Conservation (phyloP, 2,888 invertebrate species). For the Fabriciana adippe region DNA sequence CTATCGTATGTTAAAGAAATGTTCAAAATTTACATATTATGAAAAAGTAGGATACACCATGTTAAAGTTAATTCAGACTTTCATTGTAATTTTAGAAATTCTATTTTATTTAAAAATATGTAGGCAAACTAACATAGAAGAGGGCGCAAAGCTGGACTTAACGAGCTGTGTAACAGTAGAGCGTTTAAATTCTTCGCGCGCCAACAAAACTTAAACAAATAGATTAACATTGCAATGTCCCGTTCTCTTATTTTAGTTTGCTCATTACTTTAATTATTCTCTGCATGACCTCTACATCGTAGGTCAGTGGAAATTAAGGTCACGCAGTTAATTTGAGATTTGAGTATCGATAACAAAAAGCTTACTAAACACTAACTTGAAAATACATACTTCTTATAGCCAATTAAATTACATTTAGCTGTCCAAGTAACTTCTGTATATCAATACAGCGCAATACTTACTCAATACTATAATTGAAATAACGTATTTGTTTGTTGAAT, state of each 20-base stretch:
- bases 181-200: slow-evolving; percentile 47
- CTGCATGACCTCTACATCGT: slow-evolving; percentile 40
- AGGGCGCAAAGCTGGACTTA: slow-evolving; percentile 51
- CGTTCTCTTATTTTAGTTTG: slow-evolving; percentile 39
- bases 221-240: slow-evolving; percentile 51
- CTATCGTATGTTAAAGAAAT: too few relatives aligned
- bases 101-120: slow-evolving; percentile 1
- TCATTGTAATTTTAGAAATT: not conserved
- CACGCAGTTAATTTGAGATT: slow-evolving; percentile 33
- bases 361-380: slow-evolving; percentile 12
- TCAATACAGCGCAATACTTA: too few relatives aligned
- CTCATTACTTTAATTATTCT: slow-evolving; percentile 50
- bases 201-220: slow-evolving; percentile 57
- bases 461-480: too few relatives aligned
- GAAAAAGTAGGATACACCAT: too few relatives aligned
- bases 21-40: too few relatives aligned
- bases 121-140: not conserved
- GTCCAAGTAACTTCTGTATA: not conserved
- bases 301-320: slow-evolving; percentile 41
- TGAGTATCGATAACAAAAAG: slow-evolving; percentile 33
- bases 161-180: slow-evolving; percentile 54
- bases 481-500: too few relatives aligned
- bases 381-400: slow-evolving; percentile 14
- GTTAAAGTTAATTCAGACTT: not conserved
- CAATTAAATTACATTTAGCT: slow-evolving; percentile 1